These are phyloP conservation scores for Indri indri DNA, from an alignment of 2,113 vertebrate genomes.

Conservation along the genomic window DNA sequence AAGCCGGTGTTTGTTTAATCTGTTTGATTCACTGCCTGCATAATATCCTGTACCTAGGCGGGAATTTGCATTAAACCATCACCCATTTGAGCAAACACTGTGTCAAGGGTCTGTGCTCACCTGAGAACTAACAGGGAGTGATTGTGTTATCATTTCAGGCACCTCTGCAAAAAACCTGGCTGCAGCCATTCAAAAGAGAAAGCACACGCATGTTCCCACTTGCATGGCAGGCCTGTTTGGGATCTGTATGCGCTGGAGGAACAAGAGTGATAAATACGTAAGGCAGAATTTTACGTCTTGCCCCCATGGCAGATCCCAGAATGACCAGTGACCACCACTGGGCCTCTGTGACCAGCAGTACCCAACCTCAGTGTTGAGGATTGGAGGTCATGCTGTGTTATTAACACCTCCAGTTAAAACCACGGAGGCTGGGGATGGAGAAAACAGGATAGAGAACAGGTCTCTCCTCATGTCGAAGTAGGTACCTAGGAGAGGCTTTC, in stretches of 20 bases:
- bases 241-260: not conserved
- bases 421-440: not conserved
- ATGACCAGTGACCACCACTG: not conserved
- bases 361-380: not conserved
- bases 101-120: not conserved
- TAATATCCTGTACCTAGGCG: not conserved
- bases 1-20: not conserved
- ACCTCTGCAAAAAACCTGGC: not conserved
- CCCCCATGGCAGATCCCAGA: not conserved
- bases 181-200: not conserved
- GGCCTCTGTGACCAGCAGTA: not conserved
- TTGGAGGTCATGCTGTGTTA: not conserved
- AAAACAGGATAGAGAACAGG: too few relatives aligned
- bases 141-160: not conserved
- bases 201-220: not conserved
- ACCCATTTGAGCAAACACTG: slow-evolving; percentile 32
- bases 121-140: not conserved
- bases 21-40: not conserved
- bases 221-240: not conserved
- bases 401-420: not conserved
- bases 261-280: accelerated
- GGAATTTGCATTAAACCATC: not conserved
- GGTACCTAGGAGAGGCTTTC: accelerated
- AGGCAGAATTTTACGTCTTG: not conserved
- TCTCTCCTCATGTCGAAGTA: accelerated